Evolutionary conservation across 2,797 vertebrate genomes (phyloP).

Genomic region (Neosilurus mollespiculum): DNA sequence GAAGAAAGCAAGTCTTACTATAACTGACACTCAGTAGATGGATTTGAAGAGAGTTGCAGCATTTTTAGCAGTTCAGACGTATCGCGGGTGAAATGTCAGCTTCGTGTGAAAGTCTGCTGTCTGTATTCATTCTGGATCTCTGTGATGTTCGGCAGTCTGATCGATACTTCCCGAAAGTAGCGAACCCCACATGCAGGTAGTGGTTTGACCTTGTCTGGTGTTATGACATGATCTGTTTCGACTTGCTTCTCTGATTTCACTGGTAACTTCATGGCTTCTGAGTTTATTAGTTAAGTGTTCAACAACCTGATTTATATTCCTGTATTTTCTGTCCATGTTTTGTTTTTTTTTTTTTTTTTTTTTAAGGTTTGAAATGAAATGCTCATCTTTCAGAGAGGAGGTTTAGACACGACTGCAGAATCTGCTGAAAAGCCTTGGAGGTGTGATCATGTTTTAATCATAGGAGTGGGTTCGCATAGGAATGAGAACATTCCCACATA

Average conservation of each 20-base stretch:
- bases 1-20: background rate
- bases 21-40: background rate
- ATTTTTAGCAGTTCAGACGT: background rate
- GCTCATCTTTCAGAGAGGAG: background rate
- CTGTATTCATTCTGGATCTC: slow-evolving; percentile 12
- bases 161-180: background rate
- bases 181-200: background rate
- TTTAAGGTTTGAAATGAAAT: background rate
- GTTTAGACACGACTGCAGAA: background rate
- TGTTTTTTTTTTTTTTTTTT: background rate
- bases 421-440: background rate
- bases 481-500: background rate
- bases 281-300: no score
- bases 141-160: background rate
- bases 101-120: background rate
- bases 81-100: background rate
- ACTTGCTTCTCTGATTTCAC: background rate
- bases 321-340: background rate
- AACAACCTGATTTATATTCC: background rate
- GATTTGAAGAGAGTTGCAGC: background rate
- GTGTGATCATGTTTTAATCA: background rate
- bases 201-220: background rate
- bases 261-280: background rate
- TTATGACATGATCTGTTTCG: background rate
- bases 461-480: background rate